These are phyloP conservation scores for Pecten maximus DNA, from an alignment of 2,888 invertebrate species.

Conservation along the genomic window DNA sequence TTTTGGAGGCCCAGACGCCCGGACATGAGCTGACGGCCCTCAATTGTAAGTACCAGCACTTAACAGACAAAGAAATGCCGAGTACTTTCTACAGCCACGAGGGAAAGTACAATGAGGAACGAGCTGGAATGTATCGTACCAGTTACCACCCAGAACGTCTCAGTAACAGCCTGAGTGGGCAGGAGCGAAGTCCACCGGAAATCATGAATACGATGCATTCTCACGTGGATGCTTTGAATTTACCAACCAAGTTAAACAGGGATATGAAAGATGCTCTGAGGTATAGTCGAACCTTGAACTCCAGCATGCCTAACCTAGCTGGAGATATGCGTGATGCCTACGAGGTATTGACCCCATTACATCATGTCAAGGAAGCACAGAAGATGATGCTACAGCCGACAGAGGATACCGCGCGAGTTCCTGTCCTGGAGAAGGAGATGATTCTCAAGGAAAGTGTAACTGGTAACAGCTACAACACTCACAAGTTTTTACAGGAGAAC, in stretches of 20 bases:
- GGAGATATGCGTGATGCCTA: conserved; percentile 66
- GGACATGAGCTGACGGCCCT: conserved; percentile 75
- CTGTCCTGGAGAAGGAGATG: conserved; percentile 71
- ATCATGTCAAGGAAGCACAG: conserved; percentile 67
- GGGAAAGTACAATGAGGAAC: conserved; percentile 78
- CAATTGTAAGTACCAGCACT: conserved; percentile 71
- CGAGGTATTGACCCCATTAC: conserved; percentile 64
- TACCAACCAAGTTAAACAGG: conserved; percentile 70
- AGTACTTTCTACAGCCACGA: conserved; percentile 79
- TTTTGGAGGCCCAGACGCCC: conserved; percentile 75
- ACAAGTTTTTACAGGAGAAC: conserved; percentile 80
- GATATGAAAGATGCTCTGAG: conserved; percentile 72
- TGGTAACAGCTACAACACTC: conserved; percentile 77
- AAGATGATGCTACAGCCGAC: conserved; percentile 73
- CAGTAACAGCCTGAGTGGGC: conserved; percentile 73
- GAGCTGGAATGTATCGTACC: conserved; percentile 80
- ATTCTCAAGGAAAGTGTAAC: conserved; percentile 72
- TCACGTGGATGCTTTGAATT: conserved; percentile 74
- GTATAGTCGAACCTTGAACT: conserved; percentile 68
- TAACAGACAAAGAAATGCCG: conserved; percentile 70
- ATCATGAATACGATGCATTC: conserved; percentile 73
- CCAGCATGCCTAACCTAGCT: conserved; percentile 66
- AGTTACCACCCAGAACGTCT: conserved; percentile 78
- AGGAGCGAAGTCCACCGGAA: conserved; percentile 69
- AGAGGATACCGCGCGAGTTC: conserved; percentile 66